A percentile compares a stretch with the other conserved stretches of the same genome.
Conservation (phyloP, 1,140 invertebrate genomes). For the Drusus annulatus region DNA sequence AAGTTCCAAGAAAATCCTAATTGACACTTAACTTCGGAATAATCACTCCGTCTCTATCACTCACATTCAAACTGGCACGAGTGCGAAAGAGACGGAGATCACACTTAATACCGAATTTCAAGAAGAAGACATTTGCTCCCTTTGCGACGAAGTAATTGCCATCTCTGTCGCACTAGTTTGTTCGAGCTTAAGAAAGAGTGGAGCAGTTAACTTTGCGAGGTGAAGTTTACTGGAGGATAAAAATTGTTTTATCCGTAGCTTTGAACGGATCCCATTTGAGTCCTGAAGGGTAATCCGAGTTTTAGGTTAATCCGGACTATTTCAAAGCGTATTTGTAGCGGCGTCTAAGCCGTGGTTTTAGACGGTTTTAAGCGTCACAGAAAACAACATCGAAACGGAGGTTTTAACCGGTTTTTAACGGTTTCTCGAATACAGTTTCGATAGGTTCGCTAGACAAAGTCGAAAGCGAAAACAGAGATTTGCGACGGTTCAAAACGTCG, state of each 20-base stretch:
- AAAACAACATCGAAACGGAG: too few relatives aligned
- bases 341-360: neutral
- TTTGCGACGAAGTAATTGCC: neutral
- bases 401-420: too few relatives aligned
- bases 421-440: too few relatives aligned
- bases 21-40: slow-evolving; percentile 12
- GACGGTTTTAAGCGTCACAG: neutral
- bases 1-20: neutral
- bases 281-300: neutral
- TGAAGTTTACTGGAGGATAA: neutral
- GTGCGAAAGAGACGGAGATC: neutral
- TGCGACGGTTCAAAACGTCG: too few relatives aligned
- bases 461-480: too few relatives aligned
- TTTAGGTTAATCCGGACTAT: neutral
- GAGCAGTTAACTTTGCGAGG: neutral
- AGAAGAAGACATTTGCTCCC: neutral
- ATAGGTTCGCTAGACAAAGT: too few relatives aligned
- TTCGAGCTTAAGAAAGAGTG: neutral
- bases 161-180: neutral
- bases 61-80: neutral
- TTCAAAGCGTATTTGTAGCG: neutral
- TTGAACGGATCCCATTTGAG: neutral
- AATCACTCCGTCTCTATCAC: neutral
- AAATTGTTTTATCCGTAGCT: slow-evolving; percentile 11
- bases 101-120: neutral